A percentile compares a stretch with the other conserved stretches of the same genome.
Evolutionary conservation across 2,797 vertebrate genomes (phyloP).

Genomic region (Tragelaphus eurycerus): DNA sequence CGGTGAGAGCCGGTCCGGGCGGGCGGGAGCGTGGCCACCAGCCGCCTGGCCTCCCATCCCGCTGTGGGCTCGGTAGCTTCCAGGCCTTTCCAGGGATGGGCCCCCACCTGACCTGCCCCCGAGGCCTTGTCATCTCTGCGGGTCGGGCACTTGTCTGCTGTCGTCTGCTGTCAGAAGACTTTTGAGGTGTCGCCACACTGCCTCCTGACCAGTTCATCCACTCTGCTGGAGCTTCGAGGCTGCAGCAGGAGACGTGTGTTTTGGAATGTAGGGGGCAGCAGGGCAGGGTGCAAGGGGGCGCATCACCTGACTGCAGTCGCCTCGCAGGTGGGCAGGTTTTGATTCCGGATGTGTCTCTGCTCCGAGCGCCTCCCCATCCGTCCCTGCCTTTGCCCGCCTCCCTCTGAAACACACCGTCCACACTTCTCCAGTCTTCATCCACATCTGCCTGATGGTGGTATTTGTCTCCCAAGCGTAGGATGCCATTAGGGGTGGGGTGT

Average conservation of each 20-base stretch:
- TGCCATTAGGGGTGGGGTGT: background rate
- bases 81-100: background rate
- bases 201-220: fast-evolving
- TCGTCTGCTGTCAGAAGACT: background rate
- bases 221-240: fast-evolving
- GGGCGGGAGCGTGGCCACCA: background rate
- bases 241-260: background rate
- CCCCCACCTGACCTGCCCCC: background rate
- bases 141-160: background rate
- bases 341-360: background rate
- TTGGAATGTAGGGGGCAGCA: fast-evolving
- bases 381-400: too few species aligned
- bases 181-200: fast-evolving
- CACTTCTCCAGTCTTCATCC: fast-evolving
- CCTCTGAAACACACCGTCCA: fast-evolving
- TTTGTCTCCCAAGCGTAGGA: background rate
- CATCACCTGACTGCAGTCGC: background rate
- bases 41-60: background rate
- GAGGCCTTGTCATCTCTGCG: background rate
- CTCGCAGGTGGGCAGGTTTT: background rate
- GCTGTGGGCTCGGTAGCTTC: fast-evolving
- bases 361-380: fast-evolving
- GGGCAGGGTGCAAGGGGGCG: too few species aligned
- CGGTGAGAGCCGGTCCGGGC: fast-evolving
- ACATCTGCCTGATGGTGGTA: fast-evolving